Evolutionary conservation across 2,888 invertebrate species (phyloP).

Genomic region (Chamaedrilus cognettii): DNA sequence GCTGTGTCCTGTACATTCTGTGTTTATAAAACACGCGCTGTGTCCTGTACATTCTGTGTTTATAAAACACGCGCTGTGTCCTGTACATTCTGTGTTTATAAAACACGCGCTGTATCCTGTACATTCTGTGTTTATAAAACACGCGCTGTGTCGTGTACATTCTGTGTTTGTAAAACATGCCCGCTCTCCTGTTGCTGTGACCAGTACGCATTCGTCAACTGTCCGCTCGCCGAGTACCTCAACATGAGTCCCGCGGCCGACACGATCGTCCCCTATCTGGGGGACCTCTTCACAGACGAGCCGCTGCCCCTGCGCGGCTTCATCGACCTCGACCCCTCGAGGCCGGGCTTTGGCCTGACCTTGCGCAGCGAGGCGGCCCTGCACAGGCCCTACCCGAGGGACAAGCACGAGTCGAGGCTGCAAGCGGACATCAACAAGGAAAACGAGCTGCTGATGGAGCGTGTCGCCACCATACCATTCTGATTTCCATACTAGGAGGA

Average conservation of each 20-base stretch:
- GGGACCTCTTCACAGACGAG: conserved; percentile 53
- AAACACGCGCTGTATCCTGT: too few relatives aligned
- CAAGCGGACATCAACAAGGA: conserved; percentile 44
- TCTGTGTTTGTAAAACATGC: too few relatives aligned
- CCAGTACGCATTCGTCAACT: conserved; percentile 54
- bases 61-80: too few relatives aligned
- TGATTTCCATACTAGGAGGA: too few relatives aligned
- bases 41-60: too few relatives aligned
- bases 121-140: too few relatives aligned
- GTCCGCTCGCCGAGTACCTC: conserved; percentile 54
- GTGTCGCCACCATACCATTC: conserved; percentile 10
- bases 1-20: too few relatives aligned
- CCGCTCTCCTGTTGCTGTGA: too few relatives aligned
- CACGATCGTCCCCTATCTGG: conserved; percentile 52
- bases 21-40: too few relatives aligned
- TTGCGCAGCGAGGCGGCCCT: conserved; percentile 44
- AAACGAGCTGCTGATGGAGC: conserved; percentile 24
- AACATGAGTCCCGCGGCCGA: conserved; percentile 51
- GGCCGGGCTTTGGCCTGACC: conserved; percentile 54
- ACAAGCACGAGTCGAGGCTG: conserved; percentile 41
- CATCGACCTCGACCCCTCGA: conserved; percentile 51
- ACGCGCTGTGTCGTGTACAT: too few relatives aligned
- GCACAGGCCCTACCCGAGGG: conserved; percentile 45
- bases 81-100: too few relatives aligned
- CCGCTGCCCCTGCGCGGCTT: conserved; percentile 52